Evolutionary conservation across 2,888 invertebrate genomes (phyloP).

Genomic region (Notodonta dromedarius): DNA sequence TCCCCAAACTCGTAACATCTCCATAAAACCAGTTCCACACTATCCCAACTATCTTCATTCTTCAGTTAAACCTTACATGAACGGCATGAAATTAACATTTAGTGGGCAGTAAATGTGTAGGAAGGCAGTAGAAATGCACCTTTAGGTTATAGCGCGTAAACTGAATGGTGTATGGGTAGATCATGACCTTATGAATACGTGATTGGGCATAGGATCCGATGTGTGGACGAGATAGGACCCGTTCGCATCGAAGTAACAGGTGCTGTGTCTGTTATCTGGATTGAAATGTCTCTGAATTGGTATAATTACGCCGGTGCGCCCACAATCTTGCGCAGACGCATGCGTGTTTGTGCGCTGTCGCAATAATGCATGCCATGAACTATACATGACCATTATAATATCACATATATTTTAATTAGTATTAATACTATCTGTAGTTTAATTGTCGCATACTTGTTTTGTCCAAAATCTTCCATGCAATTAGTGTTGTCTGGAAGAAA

Average conservation of each 20-base stretch:
- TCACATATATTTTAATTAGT: no score
- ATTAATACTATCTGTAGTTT: no score
- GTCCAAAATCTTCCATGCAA: no score
- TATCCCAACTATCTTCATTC: not conserved
- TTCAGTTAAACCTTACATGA: not conserved
- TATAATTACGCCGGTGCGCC: no score
- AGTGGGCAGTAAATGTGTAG: constrained; percentile 26
- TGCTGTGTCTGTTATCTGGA: not conserved
- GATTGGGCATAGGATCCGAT: not conserved
- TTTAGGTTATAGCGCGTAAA: not conserved
- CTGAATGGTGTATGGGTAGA: not conserved
- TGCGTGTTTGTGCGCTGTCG: no score
- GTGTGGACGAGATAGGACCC: not conserved
- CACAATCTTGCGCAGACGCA: no score
- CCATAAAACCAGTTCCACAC: constrained; percentile 19
- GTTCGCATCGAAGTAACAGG: not conserved
- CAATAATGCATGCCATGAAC: no score
- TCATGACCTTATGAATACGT: constrained; percentile 1
- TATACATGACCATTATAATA: no score
- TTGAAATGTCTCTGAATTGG: no score
- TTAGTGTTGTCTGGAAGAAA: no score
- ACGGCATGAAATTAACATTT: constrained; percentile 32
- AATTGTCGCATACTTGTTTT: no score
- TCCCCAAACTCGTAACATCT: constrained; percentile 12
- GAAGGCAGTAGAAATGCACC: constrained; percentile 39